Base-by-base conservation (phyloP, 2,888 invertebrate genomes). In the Entomobrya multifasciata region DNA sequence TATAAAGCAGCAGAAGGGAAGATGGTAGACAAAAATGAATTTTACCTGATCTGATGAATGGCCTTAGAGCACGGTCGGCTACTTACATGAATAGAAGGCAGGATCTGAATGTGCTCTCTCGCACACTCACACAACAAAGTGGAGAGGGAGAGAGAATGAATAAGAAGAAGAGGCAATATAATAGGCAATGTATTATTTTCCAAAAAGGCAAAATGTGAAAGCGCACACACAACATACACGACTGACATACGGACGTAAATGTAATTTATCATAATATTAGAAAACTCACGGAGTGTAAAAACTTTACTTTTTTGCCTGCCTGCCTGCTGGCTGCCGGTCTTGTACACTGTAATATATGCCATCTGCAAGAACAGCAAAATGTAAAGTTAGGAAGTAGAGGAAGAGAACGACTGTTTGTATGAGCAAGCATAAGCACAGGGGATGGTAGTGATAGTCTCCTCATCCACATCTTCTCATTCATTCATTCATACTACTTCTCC, bases 231-330 rank as follows among this genome's bases (percentile, higher is more conserved):
- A 72, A 67, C 11, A 67, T 8, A 67, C 3, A 47, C 2, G 79
- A 86, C 86, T 86, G 86, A 86, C 86, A 86, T 79, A 72, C 85
- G 85, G 85, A 85, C 85, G 79, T 86, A 62, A 78, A 72, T 52
- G 79, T 65, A 86, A 86, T 86, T 86, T 86, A 86, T 86, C 86
- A 86, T 86, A 86, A 86, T 86, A 86, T 86, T 86, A 86, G 86
- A 70, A 85, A 78, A 85, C 52, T 78, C 85, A 85, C 47, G 15
- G 49, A 78, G 79, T 74, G 86, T 79, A 80, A 72, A 86, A 80
- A 36, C 70, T 72, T 72, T 27, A 49, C 65, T 65, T 72, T 6
- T 72, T 62, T 67, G n/a, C 25, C 65, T 65, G 47, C 8, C 15
- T 52, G n/a, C 13, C 15, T 52, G 52, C 52, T 52, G 15, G 36